phyloP scores from a whole-genome alignment of 2,888 invertebrate genomes.

The Disparrhopalites patrizii region DNA sequence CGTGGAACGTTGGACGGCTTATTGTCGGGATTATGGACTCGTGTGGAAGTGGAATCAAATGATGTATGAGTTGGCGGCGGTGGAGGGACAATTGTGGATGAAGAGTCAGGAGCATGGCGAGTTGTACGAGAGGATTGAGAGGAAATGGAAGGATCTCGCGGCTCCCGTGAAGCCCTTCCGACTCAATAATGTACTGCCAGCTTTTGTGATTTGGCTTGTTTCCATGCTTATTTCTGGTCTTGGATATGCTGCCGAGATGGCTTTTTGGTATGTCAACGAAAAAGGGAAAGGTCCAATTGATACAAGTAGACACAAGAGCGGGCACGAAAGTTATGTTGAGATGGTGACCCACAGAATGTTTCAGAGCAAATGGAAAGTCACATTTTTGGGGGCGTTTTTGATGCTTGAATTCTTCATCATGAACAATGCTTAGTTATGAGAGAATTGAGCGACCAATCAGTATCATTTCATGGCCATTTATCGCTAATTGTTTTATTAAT shows the following conservation, averaged over 20 bases:
- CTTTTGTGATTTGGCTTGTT: slow-evolving; percentile 1
- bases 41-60: neutral
- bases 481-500: too few species aligned
- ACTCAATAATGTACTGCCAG: neutral
- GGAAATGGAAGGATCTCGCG: neutral
- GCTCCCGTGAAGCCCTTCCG: neutral
- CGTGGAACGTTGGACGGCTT: neutral
- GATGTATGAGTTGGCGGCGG: neutral
- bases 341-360: too few species aligned
- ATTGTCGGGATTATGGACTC: neutral
- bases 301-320: too few species aligned
- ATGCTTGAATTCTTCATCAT: too few species aligned
- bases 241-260: neutral
- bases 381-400: too few species aligned
- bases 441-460: too few species aligned
- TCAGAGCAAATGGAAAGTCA: too few species aligned
- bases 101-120: neutral
- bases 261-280: too few species aligned
- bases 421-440: too few species aligned
- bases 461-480: too few species aligned
- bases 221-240: neutral
- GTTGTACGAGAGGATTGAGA: neutral
- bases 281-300: too few species aligned
- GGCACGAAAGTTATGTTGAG: too few species aligned
- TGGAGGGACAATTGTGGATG: neutral